These are phyloP conservation scores for Carduelis carduelis DNA, from an alignment of 2,797 vertebrate genomes.

Conservation along the genomic window DNA sequence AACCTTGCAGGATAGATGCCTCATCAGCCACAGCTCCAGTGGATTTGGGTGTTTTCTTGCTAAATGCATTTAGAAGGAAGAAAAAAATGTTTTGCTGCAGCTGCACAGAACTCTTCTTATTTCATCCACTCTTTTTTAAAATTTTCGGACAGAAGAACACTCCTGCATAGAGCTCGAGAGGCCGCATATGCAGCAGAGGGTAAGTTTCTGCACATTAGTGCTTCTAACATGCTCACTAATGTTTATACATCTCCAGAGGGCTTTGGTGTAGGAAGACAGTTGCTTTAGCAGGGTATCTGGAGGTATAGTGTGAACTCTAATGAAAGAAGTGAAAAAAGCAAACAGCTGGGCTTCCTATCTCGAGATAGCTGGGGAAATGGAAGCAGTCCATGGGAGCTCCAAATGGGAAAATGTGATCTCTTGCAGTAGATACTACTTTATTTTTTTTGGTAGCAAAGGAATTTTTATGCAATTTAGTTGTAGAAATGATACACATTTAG, in stretches of 20 bases:
- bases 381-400: background rate
- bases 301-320: slow-evolving; percentile 45
- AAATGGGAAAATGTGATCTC: background rate
- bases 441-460: background rate
- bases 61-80: background rate
- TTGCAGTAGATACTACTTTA: background rate
- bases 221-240: slow-evolving; percentile 44
- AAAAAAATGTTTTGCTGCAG: background rate
- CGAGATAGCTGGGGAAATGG: background rate
- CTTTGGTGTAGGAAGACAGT: slow-evolving; percentile 24
- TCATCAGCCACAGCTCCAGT: background rate
- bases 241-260: slow-evolving; percentile 44
- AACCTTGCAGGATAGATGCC: background rate
- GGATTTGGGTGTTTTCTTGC: background rate
- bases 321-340: slow-evolving; percentile 62
- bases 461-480: background rate
- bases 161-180: background rate
- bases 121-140: background rate
- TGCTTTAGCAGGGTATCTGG: slow-evolving; percentile 26
- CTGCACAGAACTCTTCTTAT: background rate
- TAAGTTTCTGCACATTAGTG: slow-evolving; percentile 29
- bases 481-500: background rate
- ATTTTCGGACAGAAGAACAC: background rate
- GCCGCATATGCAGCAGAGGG: background rate
- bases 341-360: slow-evolving; percentile 29